These are phyloP conservation scores for Pangasius macronema DNA, from an alignment of 2,797 vertebrate species.

Conservation along the genomic window DNA sequence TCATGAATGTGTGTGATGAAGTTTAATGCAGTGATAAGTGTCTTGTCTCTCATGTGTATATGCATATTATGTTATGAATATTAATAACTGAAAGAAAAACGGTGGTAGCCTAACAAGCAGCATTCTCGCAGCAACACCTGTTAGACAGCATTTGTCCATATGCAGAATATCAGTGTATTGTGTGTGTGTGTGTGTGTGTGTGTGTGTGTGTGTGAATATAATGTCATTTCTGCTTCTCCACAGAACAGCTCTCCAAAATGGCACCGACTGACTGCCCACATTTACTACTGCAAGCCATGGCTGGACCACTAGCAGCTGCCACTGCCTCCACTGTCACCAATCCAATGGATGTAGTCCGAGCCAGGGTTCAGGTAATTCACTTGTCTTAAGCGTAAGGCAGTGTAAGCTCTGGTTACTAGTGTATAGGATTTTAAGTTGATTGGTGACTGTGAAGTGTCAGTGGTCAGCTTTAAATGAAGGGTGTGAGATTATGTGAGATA, in stretches of 20 bases:
- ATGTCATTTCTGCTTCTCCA: conserved; percentile 35
- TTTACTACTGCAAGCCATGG: conserved; percentile 90
- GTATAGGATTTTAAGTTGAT: neutral
- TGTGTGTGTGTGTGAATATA: neutral
- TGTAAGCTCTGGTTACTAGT: neutral
- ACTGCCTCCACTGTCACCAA: conserved; percentile 95
- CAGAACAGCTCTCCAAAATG: conserved; percentile 90
- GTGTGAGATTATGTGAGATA: no score
- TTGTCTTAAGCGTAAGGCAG: neutral
- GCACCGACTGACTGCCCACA: conserved; percentile 93
- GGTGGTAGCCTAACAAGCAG: no score
- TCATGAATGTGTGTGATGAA: neutral
- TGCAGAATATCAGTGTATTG: neutral
- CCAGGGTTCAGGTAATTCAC: conserved; percentile 88
- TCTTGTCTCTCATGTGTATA: neutral
- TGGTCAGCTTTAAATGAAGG: neutral
- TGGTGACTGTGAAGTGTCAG: neutral
- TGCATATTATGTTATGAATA: neutral
- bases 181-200: no score
- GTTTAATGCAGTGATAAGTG: neutral
- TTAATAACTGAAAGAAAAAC: neutral
- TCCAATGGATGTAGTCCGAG: conserved; percentile 95
- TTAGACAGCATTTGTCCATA: neutral
- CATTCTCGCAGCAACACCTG: neutral
- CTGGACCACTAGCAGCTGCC: conserved; percentile 91